These are phyloP conservation scores for human DNA, from an alignment of 2,113 vertebrate genomes.

Conservation along the genomic window GRCh38 chr1:148870501-148871000, in stretches of 20 bases:
- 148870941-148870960: neutral
- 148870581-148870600: neutral
- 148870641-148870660: neutral
- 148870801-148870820: neutral
- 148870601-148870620: neutral
- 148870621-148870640: neutral
- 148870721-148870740: neutral
- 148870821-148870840: neutral
- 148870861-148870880: neutral
- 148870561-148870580: neutral
- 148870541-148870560: neutral
- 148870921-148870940: neutral
- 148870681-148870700: no score
- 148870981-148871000: neutral
- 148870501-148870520: neutral
- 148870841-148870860: neutral
- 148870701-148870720: neutral
- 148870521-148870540: neutral
- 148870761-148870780: neutral
- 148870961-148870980: neutral
- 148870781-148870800: neutral
- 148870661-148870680: neutral
- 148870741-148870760: neutral
- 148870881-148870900: neutral
- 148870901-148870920: neutral